Evolutionary conservation across 64 coral and sea anemone genomes (phyloP).

Genomic region (Porites australiensis): DNA sequence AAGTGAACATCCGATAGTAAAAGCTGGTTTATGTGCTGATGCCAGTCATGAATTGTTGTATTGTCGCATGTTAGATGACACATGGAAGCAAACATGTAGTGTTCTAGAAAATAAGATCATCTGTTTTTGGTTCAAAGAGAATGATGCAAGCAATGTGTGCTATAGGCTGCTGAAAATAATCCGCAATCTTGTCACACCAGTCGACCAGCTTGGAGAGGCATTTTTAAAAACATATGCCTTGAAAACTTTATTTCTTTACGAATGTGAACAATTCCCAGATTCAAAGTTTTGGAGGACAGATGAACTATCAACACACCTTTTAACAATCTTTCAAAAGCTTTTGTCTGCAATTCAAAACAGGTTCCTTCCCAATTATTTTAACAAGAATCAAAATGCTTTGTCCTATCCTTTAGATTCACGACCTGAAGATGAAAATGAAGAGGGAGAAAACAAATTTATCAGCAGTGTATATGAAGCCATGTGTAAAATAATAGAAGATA

Average conservation of each 20-base stretch:
- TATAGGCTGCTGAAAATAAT: slow-evolving; percentile 60
- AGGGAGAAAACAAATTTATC: slow-evolving; percentile 37
- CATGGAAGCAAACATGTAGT: slow-evolving; percentile 41
- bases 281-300: slow-evolving; percentile 44
- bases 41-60: slow-evolving; percentile 42
- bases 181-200: slow-evolving; percentile 26
- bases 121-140: slow-evolving; percentile 39
- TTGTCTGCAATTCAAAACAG: slow-evolving; percentile 45
- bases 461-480: slow-evolving; percentile 33
- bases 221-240: slow-evolving; percentile 58
- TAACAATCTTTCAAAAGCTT: slow-evolving; percentile 55
- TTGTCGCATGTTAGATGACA: slow-evolving; percentile 43
- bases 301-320: slow-evolving; percentile 10
- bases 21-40: slow-evolving; percentile 14
- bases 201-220: slow-evolving; percentile 56
- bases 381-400: slow-evolving; percentile 35
- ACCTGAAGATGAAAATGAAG: slow-evolving; percentile 51
- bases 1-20: slow-evolving; percentile 24
- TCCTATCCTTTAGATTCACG: slow-evolving; percentile 40
- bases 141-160: slow-evolving; percentile 31
- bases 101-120: slow-evolving; percentile 58
- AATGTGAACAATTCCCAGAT: slow-evolving; percentile 48
- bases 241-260: slow-evolving; percentile 57
- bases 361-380: slow-evolving; percentile 57
- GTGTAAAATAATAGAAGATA: slow-evolving; percentile 30